Base-by-base conservation (phyloP, 2,113 vertebrate species). In the Elgaria multicarinata region DNA sequence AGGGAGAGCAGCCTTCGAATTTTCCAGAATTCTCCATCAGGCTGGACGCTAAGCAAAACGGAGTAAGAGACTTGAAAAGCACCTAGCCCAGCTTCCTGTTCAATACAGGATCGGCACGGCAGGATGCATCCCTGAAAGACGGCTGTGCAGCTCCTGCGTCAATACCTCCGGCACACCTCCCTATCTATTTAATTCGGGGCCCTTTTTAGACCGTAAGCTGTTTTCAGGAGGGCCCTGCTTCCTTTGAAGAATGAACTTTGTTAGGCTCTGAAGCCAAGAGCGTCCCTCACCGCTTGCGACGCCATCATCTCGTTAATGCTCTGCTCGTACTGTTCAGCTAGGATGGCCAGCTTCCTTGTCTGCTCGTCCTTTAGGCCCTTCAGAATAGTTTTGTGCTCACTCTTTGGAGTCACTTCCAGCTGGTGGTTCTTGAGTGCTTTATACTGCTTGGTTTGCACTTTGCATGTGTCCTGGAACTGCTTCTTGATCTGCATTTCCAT, bases 281-380 rank as follows among this genome's bases (percentile, higher is more conserved):
- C 66, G 39, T 58, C 87, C 93, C 98, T 97, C 95, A 99, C 99
- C 97, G 99, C 99, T 95, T 99, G 99, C 0, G 98, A 99, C 89
- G 99, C 99, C 99, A 99, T 99, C 99, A 99, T 99, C 96, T 99
- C 98, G 0, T 99, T 99, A 97, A 99, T 99, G 97, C 98, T 99
- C 98, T 99, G 99, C 97, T 99, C 99, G 0, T 99, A 99, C 96
- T 99, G 99, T 96, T 99, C 99, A 13, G 99, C 99, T 96, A 99
- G 97, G 96, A 99, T 99, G 97, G 99, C 99, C 91, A 99, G 97
- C 96, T 99, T 99, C 96, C 99, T 97, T 1, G 99, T 99, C 98
- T 99, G 99, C 98, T 99, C 99, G 0, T 99, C 99, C 97, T 99
- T 99, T 95, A 99, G 97, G 89, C 98, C 98, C 97, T 99, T 99